phyloP scores from a whole-genome alignment of 2,888 invertebrate species.

The Heterodera filipjevi region DNA sequence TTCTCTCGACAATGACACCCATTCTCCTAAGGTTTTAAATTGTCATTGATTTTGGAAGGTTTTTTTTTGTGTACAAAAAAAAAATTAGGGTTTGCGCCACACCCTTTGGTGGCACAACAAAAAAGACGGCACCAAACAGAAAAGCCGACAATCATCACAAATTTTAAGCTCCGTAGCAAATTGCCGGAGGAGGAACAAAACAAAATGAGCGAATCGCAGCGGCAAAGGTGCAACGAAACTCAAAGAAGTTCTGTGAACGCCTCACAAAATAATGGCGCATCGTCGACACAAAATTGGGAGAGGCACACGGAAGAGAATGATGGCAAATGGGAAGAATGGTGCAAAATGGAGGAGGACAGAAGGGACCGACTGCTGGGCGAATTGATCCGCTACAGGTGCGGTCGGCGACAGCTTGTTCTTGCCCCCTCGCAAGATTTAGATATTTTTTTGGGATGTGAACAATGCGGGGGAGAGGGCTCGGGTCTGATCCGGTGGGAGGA shows the following conservation, averaged over 20 bases:
- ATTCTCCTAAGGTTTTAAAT: too few species aligned
- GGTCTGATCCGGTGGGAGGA: too few species aligned
- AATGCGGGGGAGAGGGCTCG: too few species aligned
- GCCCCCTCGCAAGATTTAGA: too few species aligned
- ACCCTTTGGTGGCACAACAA: too few species aligned
- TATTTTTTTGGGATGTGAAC: too few species aligned
- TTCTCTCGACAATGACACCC: too few species aligned
- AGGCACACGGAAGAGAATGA: neutral
- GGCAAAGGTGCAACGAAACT: conserved; percentile 22
- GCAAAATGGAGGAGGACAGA: conserved; percentile 41
- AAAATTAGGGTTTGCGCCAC: too few species aligned
- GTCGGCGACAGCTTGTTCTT: too few species aligned
- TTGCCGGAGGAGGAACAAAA: conserved; percentile 21
- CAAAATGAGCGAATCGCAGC: conserved; percentile 7
- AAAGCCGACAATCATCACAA: neutral
- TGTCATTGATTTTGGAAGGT: too few species aligned
- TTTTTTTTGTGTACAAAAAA: too few species aligned
- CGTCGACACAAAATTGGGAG: neutral
- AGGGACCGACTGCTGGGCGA: conserved; percentile 47
- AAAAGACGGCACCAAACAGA: conserved; percentile 27
- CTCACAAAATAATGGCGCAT: conserved; percentile 18
- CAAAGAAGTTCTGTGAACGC: neutral
- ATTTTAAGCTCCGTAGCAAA: conserved; percentile 9
- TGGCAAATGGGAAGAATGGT: conserved; percentile 21
- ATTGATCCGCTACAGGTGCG: conserved; percentile 46